A percentile compares a stretch with the other conserved stretches of the same genome.
Conservation (phyloP, 1,140 invertebrate species). For the Bombus pascuorum region DNA sequence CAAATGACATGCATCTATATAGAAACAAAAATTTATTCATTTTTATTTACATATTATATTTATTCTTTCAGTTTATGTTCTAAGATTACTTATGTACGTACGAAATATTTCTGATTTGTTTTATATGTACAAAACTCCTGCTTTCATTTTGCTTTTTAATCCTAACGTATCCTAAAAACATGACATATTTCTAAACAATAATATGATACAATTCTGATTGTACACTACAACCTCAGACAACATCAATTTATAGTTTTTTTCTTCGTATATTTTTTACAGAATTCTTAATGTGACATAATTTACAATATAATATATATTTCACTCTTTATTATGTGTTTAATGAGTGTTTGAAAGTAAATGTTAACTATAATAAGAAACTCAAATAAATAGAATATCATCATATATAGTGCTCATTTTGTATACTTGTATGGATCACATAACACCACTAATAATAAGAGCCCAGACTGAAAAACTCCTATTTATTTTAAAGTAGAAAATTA, state of each 20-base stretch:
- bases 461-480: conserved; percentile 7
- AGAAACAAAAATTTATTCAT: not conserved
- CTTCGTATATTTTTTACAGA: not conserved
- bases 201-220: not conserved
- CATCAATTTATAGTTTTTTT: not conserved
- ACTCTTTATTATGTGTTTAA: not conserved
- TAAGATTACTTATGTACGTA: not conserved
- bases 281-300: not conserved
- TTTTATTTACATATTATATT: not conserved
- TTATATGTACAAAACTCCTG: not conserved
- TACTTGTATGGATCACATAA: not conserved
- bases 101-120: conserved; percentile 1
- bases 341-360: not conserved
- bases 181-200: not conserved
- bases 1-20: not conserved
- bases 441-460: not conserved
- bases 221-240: not conserved
- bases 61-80: not conserved
- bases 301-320: not conserved
- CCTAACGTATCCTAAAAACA: not conserved
- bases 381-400: not conserved
- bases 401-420: conserved; percentile 1
- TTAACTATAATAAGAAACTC: not conserved
- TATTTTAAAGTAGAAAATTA: conserved; percentile 25
- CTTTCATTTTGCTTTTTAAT: not conserved